Evolutionary conservation across 1,140 invertebrate species (phyloP), one percentile per base, ranked within the genome.

Genomic region (Notospermus geniculatus): DNA sequence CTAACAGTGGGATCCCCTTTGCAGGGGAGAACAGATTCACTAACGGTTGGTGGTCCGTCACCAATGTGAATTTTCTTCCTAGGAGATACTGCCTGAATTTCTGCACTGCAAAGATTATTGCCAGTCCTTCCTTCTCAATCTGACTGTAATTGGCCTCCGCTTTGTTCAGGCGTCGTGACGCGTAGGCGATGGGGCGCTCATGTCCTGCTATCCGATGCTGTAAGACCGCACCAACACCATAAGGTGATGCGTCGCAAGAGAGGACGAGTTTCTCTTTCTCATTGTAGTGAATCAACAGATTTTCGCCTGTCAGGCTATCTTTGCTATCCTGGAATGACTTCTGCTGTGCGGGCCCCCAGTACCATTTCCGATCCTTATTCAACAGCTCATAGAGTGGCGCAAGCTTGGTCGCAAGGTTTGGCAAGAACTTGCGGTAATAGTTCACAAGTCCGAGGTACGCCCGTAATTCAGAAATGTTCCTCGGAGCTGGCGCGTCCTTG

Each of bases 1-100:
- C 60, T 17, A 73, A 53, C 15, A 72, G 63, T 28, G 80, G 78
- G 72, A 11, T 70, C 76, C 25, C 80, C 64, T 66, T 63, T n/a
- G 46, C n/a, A 27, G 65, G 57, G 7, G 66, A 65, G 50, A 78
- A 73, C n/a, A 82, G 77, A 22, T 43, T 50, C 13, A 74, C 64
- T 32, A 86, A 59, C 0, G 83, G 80, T 55, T 82, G 78, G 57
- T 85, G 82, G 59, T 86, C 81, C 1, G 80, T 85, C n/a, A 71
- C 63, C 5, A 85, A 57, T 2, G 63, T 80, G 62, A 84, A 84
- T 45, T 78, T 54, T 17, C 75, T 54, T 1, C 81, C 83, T 59
- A 74, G 79, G 5, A 84, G 39, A 59, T 76, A 83, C 39, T 79
- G 41, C 36, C 81, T 74, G 64, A 83, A 83, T 53, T 67, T 71